Evolutionary conservation across 2,113 vertebrate species (phyloP), one percentile per base, ranked within the genome.

Genomic region (Rhipidura dahli): DNA sequence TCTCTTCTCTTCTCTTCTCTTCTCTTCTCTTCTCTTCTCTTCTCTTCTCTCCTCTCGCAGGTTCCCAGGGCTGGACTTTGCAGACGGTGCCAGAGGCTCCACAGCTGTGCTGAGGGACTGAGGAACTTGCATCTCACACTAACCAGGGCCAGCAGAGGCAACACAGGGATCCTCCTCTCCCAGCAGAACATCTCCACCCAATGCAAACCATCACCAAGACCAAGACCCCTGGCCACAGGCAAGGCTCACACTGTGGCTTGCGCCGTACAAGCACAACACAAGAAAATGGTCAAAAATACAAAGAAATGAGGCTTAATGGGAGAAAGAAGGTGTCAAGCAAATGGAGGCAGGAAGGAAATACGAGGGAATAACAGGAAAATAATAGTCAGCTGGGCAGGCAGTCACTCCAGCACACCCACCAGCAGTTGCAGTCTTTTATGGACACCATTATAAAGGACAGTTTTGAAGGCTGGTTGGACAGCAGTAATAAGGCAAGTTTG

Each of bases 401-500:
- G 45, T 83, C 47, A 26, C 26, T 70, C 47, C 92, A 90, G 39
- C 72, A 88, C 35, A 81, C 33, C 79, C 94, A 83, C 68, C 35
- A 96, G 83, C 76, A 40, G 60, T 94, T 73, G 56, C 39, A n/a
- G 60, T 21, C 80, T 78, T 94, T 91, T 56, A 80, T 45, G 88
- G 85, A 90, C 27, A 68, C 22, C 24, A 83, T 83, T 86, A 77
- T 45, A 80, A 92, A 88, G 63, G 24, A 65, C 19, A 63, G 64
- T 70, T 93, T 93, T 94, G 83, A 93, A 90, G 78, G 87, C 5
- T 1, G 5, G 17, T 56, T 86, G 92, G 79, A 83, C 64, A 59
- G 47, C 5, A 18, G 51, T 83, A 91, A 80, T 73, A 92, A 70
- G 56, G 59, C 23, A 81, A 94, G 76, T 96, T 94, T 94, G 59